A percentile compares a stretch with the other conserved stretches of the same genome.
phyloP scores from a whole-genome alignment of 1,140 invertebrate genomes.

The Drosophila rhopaloa region DNA sequence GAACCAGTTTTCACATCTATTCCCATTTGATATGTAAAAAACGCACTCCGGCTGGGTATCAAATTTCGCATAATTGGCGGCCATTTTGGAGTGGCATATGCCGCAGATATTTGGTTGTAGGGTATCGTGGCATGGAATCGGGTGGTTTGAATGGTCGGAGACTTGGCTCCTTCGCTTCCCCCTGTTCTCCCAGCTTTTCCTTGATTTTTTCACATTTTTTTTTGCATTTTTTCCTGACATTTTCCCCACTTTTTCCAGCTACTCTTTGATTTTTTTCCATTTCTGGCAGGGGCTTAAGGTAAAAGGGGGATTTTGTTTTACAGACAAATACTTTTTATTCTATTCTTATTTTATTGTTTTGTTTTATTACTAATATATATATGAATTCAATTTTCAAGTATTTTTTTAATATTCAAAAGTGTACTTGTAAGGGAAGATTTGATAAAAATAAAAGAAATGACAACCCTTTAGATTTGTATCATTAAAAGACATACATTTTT shows the following conservation, averaged over 20 bases:
- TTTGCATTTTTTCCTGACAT: constrained; percentile 28
- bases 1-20: constrained; percentile 59
- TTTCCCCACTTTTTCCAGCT: constrained; percentile 38
- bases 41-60: constrained; percentile 51
- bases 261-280: constrained; percentile 18
- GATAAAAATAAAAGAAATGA: no score
- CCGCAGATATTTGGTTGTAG: constrained; percentile 25
- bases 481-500: no score
- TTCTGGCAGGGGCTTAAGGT: not conserved
- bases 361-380: not conserved
- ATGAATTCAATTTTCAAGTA: not conserved
- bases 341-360: not conserved
- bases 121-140: constrained; percentile 3
- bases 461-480: no score
- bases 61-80: constrained; percentile 76
- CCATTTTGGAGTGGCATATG: constrained; percentile 65
- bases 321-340: not conserved
- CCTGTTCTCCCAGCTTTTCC: not conserved
- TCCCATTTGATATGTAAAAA: constrained; percentile 28
- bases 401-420: no score
- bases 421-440: no score
- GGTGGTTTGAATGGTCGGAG: constrained; percentile 1
- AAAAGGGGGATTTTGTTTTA: not conserved
- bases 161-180: not conserved
- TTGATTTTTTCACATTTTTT: constrained; percentile 26